These are phyloP conservation scores for Temnothorax unifasciatus DNA, from an alignment of 2,888 invertebrate species.

Conservation along the genomic window DNA sequence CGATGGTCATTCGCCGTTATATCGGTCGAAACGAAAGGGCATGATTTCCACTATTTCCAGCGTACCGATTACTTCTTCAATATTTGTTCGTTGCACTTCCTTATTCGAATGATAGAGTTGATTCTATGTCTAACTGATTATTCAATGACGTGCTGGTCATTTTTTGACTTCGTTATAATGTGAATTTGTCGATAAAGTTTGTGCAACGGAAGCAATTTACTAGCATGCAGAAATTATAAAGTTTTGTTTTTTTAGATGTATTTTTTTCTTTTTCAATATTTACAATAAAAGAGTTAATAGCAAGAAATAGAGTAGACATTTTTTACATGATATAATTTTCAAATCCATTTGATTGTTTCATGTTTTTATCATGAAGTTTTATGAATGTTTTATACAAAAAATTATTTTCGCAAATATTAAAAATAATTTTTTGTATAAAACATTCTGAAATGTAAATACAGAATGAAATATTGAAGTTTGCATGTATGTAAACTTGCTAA, in stretches of 20 bases:
- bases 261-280: constrained; percentile 7
- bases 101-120: not conserved
- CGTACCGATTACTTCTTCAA: not conserved
- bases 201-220: not conserved
- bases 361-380: not conserved
- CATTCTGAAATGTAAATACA: not conserved
- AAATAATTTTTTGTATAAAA: constrained; percentile 2
- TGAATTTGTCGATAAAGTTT: constrained; percentile 17
- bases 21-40: not conserved
- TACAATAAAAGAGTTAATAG: not conserved
- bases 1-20: constrained; percentile 39
- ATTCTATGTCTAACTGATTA: constrained; percentile 13
- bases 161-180: not conserved
- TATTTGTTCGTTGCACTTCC: not conserved
- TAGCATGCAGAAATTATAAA: constrained; percentile 16
- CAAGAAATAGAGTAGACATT: not conserved
- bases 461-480: constrained; percentile 1
- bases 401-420: not conserved
- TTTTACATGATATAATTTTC: constrained; percentile 3
- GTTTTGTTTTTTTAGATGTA: not conserved
- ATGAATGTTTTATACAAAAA: too few relatives aligned
- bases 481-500: constrained; percentile 18
- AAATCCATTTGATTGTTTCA: not conserved
- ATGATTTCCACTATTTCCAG: constrained; percentile 32
- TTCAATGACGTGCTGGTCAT: not conserved